phyloP scores from a whole-genome alignment of 2,113 vertebrate species.

The Rhombomys opimus region DNA sequence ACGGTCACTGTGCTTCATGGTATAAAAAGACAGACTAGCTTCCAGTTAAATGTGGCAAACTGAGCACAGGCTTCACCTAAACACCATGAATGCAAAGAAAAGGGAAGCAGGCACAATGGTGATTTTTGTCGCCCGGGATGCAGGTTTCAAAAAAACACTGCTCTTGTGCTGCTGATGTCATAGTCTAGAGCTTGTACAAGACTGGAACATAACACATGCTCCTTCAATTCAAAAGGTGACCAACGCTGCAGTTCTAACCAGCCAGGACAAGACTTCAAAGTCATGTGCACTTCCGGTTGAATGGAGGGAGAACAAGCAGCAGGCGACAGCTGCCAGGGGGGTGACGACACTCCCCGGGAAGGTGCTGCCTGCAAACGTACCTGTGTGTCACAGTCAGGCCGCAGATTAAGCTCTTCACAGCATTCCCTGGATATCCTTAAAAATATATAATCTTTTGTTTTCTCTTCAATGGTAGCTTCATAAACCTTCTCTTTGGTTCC shows the following conservation, averaged over 20 bases:
- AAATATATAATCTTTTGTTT: conserved; percentile 99
- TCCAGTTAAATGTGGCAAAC: conserved; percentile 28
- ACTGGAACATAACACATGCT: background rate
- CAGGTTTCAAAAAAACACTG: background rate
- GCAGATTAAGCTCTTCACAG: conserved; percentile 95
- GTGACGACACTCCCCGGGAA: background rate
- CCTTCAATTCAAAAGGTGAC: background rate
- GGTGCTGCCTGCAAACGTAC: conserved; percentile 80
- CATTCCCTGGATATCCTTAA: conserved; percentile 97
- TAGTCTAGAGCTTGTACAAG: background rate
- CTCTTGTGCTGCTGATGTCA: background rate
- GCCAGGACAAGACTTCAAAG: background rate
- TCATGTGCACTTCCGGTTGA: background rate
- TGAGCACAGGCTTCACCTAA: background rate
- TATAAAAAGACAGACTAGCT: conserved; percentile 27
- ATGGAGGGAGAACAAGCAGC: background rate
- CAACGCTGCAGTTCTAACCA: background rate
- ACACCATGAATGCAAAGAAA: background rate
- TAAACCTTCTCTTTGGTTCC: conserved; percentile 98
- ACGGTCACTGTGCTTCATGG: conserved; percentile 11
- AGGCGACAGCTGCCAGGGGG: background rate
- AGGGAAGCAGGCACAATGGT: background rate
- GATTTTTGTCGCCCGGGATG: background rate
- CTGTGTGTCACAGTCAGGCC: conserved; percentile 95
- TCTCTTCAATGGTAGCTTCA: conserved; percentile 98